Evolutionary conservation across 2,113 vertebrate genomes (phyloP).

Genomic region (Tautogolabrus adspersus): DNA sequence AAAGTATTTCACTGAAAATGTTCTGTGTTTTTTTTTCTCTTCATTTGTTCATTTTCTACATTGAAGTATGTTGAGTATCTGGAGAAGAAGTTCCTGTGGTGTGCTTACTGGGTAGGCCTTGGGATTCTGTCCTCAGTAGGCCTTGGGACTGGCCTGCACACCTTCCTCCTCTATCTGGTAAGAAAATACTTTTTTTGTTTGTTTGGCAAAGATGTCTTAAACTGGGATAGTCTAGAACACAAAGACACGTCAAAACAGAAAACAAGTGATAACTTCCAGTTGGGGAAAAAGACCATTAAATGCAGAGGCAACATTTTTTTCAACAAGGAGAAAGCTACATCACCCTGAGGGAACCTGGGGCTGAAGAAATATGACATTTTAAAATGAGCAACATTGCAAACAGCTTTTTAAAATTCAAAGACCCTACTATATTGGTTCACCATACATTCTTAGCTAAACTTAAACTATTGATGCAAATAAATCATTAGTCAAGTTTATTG

Average conservation of each 20-base stretch:
- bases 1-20: neutral
- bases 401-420: neutral
- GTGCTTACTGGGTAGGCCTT: conserved; percentile 98
- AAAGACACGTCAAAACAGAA: too few relatives aligned
- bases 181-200: conserved; percentile 43
- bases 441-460: too few relatives aligned
- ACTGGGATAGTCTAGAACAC: too few relatives aligned
- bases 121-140: conserved; percentile 98
- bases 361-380: too few relatives aligned
- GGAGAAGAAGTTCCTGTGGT: conserved; percentile 95
- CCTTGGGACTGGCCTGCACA: conserved; percentile 96
- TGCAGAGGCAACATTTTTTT: neutral
- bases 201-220: neutral
- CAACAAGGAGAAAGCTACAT: neutral
- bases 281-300: neutral
- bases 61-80: conserved; percentile 91
- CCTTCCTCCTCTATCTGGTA: conserved; percentile 98
- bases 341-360: neutral
- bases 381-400: too few relatives aligned
- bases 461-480: too few relatives aligned
- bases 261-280: too few relatives aligned
- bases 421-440: too few relatives aligned
- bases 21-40: neutral
- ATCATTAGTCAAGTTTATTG: too few relatives aligned
- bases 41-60: conserved; percentile 9